Base-by-base conservation (phyloP, 2,113 vertebrate genomes). In the Otolemur garnettii region DNA sequence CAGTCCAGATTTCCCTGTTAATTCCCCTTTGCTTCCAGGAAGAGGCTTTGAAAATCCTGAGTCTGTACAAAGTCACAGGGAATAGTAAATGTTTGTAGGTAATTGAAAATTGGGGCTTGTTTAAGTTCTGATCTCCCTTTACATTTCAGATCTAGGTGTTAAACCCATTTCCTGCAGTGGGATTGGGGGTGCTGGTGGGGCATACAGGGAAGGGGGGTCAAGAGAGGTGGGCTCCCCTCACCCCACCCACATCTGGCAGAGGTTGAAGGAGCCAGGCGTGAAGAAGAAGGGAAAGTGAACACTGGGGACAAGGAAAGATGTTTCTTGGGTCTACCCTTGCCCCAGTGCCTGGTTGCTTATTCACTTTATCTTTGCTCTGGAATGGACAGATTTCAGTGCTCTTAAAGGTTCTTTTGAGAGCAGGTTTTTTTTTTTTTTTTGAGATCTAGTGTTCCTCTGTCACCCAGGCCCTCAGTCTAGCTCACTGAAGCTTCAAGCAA, bases 251-350 rank as follows among this genome's bases (percentile, higher is more conserved):
- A 0, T 7, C 64, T 71, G 28, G 8, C 57, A 15, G 35, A 10
- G 64, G 13, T 13, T 24, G 78, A 3, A 15, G 71, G 88, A 68
- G 71, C 59, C 69, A 3, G 35, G 53, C 9, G 0, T 28, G 69
- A 75, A 33, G 75, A 38, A 11, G 66, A 35, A 45, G 42, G 5
- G 6, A 30, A 53, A 21, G 50, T 2, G 6, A 33, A 66, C 4
- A 26, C 11, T 50, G 1, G 10, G 38, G n/a, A 9, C 0, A 2
- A 13, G 62, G 64, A 59, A 5, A 0, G 4, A 0, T 2, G 1
- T 60, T 10, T 77, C 21, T 42, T 0, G 60, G 81, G 1, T 62
- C 30, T 18, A 3, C 42, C 55, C 30, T 19, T 1, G 2, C 66
- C 50, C 15, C 4, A 0, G 24, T 59, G 1, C 38, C 82, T 38